Percentiles rank a stretch among this genome's conserved stretches.
Conservation (phyloP, 2,113 vertebrate species). For the rabbit (Oryctolagus cuniculus) region DNA sequence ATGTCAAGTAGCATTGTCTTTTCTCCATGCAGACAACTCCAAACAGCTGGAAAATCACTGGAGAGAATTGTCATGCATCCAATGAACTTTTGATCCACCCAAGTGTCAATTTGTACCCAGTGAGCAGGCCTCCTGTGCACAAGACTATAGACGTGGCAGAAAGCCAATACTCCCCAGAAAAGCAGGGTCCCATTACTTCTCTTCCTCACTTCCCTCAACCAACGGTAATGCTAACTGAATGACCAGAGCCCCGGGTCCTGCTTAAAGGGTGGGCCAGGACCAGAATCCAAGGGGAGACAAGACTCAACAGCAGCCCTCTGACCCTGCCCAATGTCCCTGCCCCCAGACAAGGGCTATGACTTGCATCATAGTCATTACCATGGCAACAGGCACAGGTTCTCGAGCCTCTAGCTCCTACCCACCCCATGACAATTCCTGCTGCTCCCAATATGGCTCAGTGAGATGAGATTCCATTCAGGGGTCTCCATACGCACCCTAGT, state of each 20-base stretch:
- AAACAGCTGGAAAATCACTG: constrained; percentile 75
- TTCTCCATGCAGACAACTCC: constrained; percentile 74
- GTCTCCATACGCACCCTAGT: not conserved
- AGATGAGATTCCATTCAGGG: not conserved
- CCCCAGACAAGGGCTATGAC: not conserved
- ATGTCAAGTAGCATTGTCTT: constrained; percentile 77
- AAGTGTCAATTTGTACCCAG: constrained; percentile 68
- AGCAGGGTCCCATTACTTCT: not conserved
- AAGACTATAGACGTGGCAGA: constrained; percentile 58
- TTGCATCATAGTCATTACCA: not conserved
- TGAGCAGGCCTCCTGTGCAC: not conserved
- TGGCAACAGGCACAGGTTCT: too few relatives aligned
- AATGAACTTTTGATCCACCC: constrained; percentile 75
- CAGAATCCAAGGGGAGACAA: not conserved
- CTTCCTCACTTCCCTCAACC: not conserved
- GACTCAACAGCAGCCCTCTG: not conserved
- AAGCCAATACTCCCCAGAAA: constrained; percentile 46
- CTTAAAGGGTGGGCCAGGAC: not conserved
- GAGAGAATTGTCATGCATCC: constrained; percentile 59
- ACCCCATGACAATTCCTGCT: not conserved
- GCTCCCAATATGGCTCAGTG: not conserved
- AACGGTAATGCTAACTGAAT: not conserved
- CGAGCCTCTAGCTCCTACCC: not conserved
- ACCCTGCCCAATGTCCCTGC: not conserved
- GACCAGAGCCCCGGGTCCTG: not conserved